Evolutionary conservation across 2,797 vertebrate genomes (phyloP).

Genomic region (Cyprinella venusta): DNA sequence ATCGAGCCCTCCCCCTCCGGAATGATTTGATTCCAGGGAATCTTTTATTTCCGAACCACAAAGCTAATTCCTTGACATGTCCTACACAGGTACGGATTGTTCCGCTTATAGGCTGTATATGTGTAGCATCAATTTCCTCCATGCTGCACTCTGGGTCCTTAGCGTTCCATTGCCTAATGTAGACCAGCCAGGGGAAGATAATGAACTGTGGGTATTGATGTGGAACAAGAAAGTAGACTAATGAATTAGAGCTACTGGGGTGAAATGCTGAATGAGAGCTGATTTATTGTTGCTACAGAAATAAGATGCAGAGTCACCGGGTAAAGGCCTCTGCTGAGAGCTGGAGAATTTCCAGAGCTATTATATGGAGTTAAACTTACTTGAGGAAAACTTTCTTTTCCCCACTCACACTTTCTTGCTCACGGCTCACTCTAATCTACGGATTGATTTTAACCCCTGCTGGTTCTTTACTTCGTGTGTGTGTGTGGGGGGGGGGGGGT

Average conservation of each 20-base stretch:
- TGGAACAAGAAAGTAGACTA: conserved; percentile 47
- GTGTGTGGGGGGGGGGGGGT: not conserved
- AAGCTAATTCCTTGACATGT: conserved; percentile 35
- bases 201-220: conserved; percentile 50
- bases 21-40: conserved; percentile 20
- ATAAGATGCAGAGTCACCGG: conserved; percentile 42
- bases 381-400: conserved; percentile 29
- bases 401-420: conserved; percentile 52
- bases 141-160: conserved; percentile 42
- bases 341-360: conserved; percentile 9
- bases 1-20: conserved; percentile 8
- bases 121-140: conserved; percentile 40
- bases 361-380: conserved; percentile 1
- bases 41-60: conserved; percentile 19
- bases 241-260: conserved; percentile 45
- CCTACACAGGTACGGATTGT: not conserved
- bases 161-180: conserved; percentile 30
- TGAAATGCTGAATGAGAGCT: conserved; percentile 51
- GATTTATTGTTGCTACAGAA: conserved; percentile 41
- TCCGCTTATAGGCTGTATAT: conserved; percentile 6
- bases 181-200: conserved; percentile 42
- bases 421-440: conserved; percentile 42
- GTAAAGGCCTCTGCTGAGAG: conserved; percentile 12
- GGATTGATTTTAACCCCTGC: conserved; percentile 61
- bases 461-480: conserved; percentile 41